Evolutionary conservation across 2,888 invertebrate species (phyloP), one percentile per base, ranked within the genome.

Genomic region (Scaptomyza tumidula): DNA sequence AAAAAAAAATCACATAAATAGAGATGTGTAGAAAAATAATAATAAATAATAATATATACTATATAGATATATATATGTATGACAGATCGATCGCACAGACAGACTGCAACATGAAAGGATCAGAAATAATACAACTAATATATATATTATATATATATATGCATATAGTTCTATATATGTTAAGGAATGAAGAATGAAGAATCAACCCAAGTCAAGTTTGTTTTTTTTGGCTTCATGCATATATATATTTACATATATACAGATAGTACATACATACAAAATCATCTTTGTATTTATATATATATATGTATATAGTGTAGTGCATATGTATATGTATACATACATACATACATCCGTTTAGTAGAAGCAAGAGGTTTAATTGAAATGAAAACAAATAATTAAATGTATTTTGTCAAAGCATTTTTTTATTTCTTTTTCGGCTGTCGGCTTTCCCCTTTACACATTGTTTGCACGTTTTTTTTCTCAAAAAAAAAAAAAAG

Each of bases 371-470:
- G 39, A 65, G 65, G 63, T 73, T 71, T 71, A 60, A 39, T 39
- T 39, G n/a, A 37, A 37, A 52, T 69, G 66, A 76, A 78, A 81
- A 71, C 57, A 58, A 80, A 78, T 77, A 70, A 78, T 78, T 70
- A 67, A 85, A 87, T 82, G 85, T 83, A 76, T 78, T 85, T 70
- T 71, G 37, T 78, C 33, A 75, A 75, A 78, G 75, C 79, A 81
- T 85, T 83, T 81, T 81, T 75, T 86, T 82, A 81, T 85, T 85
- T 85, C 80, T 80, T 85, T 90, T 90, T 91, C 92, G 91, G 91
- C 92, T 92, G 92, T 92, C 92, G 91, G 92, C 91, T 92, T 92
- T 92, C 92, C 92, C 92, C 92, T 92, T 93, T 92, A 93, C 93
- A 93, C 92, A 94, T 92, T 92, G 92, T 92, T 92, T 92, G 92